These are phyloP conservation scores for Eulacestoma nigropectus DNA, from an alignment of 2,113 vertebrate genomes.

Conservation along the genomic window DNA sequence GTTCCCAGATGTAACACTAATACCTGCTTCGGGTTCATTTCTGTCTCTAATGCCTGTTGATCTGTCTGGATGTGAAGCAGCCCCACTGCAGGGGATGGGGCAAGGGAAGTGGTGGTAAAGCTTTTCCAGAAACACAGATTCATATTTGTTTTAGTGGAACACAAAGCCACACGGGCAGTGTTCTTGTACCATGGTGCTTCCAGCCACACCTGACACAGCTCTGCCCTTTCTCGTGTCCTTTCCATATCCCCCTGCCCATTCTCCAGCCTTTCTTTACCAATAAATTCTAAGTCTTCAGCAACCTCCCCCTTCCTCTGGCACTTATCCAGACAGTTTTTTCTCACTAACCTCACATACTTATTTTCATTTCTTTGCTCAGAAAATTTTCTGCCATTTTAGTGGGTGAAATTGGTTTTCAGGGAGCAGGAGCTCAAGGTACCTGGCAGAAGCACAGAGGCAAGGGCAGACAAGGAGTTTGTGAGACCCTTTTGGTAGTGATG, in stretches of 20 bases:
- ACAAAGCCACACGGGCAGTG: not conserved
- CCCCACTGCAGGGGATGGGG: rapidly evolving
- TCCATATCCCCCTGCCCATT: not conserved
- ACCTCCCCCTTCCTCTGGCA: not conserved
- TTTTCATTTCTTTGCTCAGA: not conserved
- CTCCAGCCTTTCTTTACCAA: not conserved
- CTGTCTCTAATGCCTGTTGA: not conserved
- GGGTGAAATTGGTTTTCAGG: not conserved
- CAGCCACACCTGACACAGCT: not conserved
- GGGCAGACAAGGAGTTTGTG: not conserved
- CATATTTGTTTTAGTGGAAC: not conserved
- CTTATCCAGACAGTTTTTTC: not conserved
- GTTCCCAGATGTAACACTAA: not conserved
- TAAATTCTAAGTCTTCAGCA: not conserved
- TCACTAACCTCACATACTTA: not conserved
- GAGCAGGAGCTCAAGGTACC: not conserved
- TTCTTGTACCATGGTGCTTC: not conserved
- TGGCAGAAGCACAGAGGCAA: not conserved
- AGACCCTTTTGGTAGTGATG: not conserved
- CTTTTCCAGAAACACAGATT: not conserved
- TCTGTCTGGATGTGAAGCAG: not conserved
- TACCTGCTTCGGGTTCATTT: not conserved
- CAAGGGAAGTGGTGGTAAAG: not conserved
- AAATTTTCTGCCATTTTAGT: not conserved
- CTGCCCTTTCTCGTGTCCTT: not conserved